phyloP scores from a whole-genome alignment of 92 coral and sea anemone species.

The Porites cylindrica region DNA sequence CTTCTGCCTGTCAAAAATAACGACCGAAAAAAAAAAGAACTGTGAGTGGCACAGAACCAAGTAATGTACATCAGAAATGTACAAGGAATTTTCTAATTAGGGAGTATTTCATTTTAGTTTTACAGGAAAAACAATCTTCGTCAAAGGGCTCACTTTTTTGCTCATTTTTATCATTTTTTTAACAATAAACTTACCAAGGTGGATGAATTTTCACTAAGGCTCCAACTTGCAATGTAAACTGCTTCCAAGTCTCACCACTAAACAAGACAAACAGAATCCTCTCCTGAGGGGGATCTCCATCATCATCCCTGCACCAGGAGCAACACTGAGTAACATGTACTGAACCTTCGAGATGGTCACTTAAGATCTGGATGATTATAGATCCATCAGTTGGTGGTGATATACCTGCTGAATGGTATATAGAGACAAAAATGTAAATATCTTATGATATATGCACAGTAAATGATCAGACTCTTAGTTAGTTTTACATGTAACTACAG shows the following conservation, averaged over 20 bases:
- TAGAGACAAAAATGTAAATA: neutral
- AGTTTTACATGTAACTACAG: too few species aligned
- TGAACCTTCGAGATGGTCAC: constrained; percentile 58
- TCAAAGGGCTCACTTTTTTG: neutral
- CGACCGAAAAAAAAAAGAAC: neutral
- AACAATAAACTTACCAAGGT: constrained; percentile 70
- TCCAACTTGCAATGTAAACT: constrained; percentile 62
- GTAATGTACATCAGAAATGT: too few species aligned
- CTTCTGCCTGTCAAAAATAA: constrained; percentile 68
- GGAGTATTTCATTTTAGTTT: too few species aligned
- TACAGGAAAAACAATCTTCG: too few species aligned
- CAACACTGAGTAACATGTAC: constrained; percentile 75
- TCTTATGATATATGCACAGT: neutral
- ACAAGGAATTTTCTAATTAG: too few species aligned
- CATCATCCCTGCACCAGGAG: constrained; percentile 46
- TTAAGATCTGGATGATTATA: constrained; percentile 67
- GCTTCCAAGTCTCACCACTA: constrained; percentile 68
- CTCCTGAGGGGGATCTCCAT: neutral
- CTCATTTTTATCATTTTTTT: neutral
- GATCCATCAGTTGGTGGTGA: constrained; percentile 13
- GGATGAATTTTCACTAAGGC: constrained; percentile 75
- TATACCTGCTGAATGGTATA: neutral
- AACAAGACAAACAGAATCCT: constrained; percentile 66
- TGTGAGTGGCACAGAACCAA: neutral
- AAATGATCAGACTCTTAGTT: too few species aligned